A percentile compares a stretch with the other conserved stretches of the same genome.
Evolutionary conservation across 1,140 invertebrate genomes (phyloP).

Genomic region (Tenebrio molitor): DNA sequence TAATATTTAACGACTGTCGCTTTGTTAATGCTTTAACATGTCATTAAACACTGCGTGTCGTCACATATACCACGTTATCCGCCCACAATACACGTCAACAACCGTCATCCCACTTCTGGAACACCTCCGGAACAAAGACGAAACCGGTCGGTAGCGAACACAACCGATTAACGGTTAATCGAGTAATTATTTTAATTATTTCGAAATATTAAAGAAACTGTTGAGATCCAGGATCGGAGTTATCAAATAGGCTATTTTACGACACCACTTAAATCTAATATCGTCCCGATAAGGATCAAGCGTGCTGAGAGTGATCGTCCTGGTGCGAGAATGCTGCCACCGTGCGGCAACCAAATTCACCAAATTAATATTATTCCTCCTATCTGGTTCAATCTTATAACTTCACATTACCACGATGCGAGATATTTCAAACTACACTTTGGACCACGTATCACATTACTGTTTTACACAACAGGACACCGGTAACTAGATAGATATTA

Average conservation of each 20-base stretch:
- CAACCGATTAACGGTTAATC: constrained; percentile 24
- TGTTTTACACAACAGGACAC: constrained; percentile 38
- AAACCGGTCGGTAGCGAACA: constrained; percentile 25
- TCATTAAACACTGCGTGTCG: constrained; percentile 49
- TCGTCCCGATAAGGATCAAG: constrained; percentile 52
- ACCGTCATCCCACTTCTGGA: constrained; percentile 28
- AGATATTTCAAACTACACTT: constrained; percentile 43
- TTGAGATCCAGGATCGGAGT: constrained; percentile 47
- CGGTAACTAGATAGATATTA: constrained; percentile 41
- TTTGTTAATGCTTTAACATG: constrained; percentile 51
- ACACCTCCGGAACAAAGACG: constrained; percentile 35
- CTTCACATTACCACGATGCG: constrained; percentile 44
- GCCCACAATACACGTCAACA: constrained; percentile 40
- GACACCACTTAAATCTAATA: constrained; percentile 58
- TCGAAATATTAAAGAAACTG: constrained; percentile 42
- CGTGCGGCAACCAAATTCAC: constrained; percentile 53
- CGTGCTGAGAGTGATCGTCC: constrained; percentile 55
- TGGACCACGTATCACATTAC: constrained; percentile 32
- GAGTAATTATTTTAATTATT: constrained; percentile 33
- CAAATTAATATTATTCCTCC: constrained; percentile 54
- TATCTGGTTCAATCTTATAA: constrained; percentile 52
- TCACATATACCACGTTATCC: constrained; percentile 52
- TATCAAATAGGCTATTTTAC: constrained; percentile 56
- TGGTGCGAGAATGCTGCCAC: constrained; percentile 55
- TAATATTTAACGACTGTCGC: constrained; percentile 47